These are phyloP conservation scores for Chelon labrosus DNA, from an alignment of 2,797 vertebrate genomes.

Conservation along the genomic window DNA sequence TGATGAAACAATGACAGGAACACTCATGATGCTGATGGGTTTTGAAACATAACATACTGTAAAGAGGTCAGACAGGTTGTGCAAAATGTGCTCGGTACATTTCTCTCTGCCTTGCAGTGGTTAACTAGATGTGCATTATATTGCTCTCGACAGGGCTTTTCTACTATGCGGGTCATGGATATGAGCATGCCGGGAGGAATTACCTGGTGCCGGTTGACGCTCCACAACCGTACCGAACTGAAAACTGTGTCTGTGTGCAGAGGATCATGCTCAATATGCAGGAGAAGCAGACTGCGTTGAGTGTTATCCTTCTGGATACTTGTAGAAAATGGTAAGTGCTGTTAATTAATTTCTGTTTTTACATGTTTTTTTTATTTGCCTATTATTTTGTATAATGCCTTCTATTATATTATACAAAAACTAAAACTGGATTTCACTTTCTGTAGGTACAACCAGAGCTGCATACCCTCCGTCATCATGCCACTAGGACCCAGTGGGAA, in stretches of 20 bases:
- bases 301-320: constrained; percentile 89
- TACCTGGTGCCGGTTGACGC: constrained; percentile 92
- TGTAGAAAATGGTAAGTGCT: constrained; percentile 90
- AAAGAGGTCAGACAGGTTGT: neutral
- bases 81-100: neutral
- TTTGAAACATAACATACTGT: neutral
- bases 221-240: constrained; percentile 87
- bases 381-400: too few relatives aligned
- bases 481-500: constrained; percentile 89
- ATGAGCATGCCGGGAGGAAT: constrained; percentile 89
- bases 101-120: neutral
- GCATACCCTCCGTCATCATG: constrained; percentile 84
- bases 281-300: constrained; percentile 85
- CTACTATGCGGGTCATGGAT: constrained; percentile 94
- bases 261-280: constrained; percentile 90
- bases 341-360: neutral
- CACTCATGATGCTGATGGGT: neutral
- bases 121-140: constrained; percentile 17
- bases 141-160: constrained; percentile 84
- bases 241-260: constrained; percentile 92
- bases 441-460: constrained; percentile 87
- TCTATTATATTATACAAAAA: too few relatives aligned
- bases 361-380: too few relatives aligned
- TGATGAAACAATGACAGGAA: neutral
- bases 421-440: constrained; percentile 34